Evolutionary conservation across 2,113 vertebrate genomes (phyloP), one percentile per base, ranked within the genome.

Genomic region (Nanorana parkeri): DNA sequence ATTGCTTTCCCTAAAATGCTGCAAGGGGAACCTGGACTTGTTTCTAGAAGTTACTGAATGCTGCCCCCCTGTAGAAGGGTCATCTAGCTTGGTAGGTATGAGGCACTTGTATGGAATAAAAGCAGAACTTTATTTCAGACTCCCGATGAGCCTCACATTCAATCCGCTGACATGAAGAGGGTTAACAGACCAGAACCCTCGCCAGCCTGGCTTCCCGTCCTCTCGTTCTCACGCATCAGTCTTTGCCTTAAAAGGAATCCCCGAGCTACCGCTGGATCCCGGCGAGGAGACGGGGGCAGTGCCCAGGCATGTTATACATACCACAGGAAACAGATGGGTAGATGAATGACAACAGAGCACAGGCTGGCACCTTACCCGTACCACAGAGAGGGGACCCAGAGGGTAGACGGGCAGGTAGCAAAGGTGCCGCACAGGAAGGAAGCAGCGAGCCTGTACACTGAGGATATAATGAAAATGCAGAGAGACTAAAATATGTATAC

Each of bases 281-380:
- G 47, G 41, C 3, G 26, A 17, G 68, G 58, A 36, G 41, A 20
- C 16, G 63, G 17, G 67, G 26, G 29, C 76, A 51, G 63, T 80
- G 54, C 80, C 65, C 8, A 67, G 56, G 47, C 32, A 32, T 55
- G 8, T 36, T 15, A 20, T 11, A 68, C 80, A 83, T 83, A 83
- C 80, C 80, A 76, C 29, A 67, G 80, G 80, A 68, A 83, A 47
- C 24, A 41, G 63, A 36, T 28, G 64, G 71, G 71, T 52, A 75
- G 7, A 32, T 24, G 16, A n/a, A 58, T 26, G 41, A 64, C 74
- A 51, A 8, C n/a, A 58, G n/a, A 20, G 68, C n/a, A 67, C 69
- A n/a, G 51, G 17, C 51, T 81, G 80, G 71, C 71, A 82, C 61
- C 0, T 66, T 32, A 54, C 36, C 13, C 4, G 19, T 20, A 67